These are phyloP conservation scores for Indri indri DNA, from an alignment of 2,113 vertebrate genomes.

Conservation along the genomic window DNA sequence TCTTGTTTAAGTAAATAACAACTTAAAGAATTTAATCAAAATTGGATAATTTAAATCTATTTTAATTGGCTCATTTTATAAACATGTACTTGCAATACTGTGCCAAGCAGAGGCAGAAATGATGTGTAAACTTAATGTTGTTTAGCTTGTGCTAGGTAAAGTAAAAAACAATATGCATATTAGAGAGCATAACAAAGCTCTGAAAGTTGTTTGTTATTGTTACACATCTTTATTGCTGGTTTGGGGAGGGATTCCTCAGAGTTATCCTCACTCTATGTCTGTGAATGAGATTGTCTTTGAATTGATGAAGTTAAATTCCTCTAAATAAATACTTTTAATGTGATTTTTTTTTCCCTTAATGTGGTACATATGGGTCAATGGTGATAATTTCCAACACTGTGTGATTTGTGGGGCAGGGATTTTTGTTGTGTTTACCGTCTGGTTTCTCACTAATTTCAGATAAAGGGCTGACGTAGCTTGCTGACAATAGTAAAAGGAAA, in stretches of 20 bases:
- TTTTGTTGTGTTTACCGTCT: not conserved
- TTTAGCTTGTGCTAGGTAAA: not conserved
- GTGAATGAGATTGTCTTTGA: not conserved
- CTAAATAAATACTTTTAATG: not conserved
- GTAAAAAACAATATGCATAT: conserved; percentile 33
- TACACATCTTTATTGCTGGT: not conserved
- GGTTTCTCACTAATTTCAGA: not conserved
- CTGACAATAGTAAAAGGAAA: not conserved
- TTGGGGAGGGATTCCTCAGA: not conserved
- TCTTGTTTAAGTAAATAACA: conserved; percentile 50
- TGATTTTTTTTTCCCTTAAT: not conserved
- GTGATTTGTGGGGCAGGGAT: not conserved
- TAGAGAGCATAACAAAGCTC: not conserved
- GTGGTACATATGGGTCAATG: not conserved
- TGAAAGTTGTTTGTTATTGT: not conserved
- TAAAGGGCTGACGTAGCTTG: not conserved
- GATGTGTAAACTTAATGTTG: not conserved
- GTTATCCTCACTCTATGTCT: not conserved
- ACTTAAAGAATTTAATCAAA: conserved; percentile 44
- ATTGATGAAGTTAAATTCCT: not conserved
- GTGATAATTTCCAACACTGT: not conserved
- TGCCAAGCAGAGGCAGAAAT: conserved; percentile 16
- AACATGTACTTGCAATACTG: not conserved
- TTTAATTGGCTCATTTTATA: conserved; percentile 54
- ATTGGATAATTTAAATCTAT: conserved; percentile 37